These are phyloP conservation scores for Pammene aurita DNA, from an alignment of 2,888 invertebrate species.

Conservation along the genomic window DNA sequence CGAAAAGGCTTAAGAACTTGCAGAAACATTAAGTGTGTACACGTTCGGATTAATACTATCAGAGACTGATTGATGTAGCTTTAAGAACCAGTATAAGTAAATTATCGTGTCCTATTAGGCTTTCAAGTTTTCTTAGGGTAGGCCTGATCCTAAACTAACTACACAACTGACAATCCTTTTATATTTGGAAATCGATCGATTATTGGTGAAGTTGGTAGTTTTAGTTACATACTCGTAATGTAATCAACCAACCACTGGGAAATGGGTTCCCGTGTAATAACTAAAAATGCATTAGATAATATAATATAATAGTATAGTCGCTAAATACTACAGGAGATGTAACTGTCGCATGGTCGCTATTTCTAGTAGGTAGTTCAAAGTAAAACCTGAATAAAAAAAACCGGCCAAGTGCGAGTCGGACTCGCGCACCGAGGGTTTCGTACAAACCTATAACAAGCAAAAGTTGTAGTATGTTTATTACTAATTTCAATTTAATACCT, in stretches of 20 bases:
- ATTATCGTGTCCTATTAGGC: not conserved
- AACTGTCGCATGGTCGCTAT: not conserved
- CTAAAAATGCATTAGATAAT: too few species aligned
- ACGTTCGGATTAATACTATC: not conserved
- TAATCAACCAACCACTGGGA: too few species aligned
- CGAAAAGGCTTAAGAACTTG: slow-evolving; percentile 27
- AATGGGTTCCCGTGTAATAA: too few species aligned
- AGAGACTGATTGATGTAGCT: slow-evolving; percentile 2
- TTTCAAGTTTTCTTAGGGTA: slow-evolving; percentile 2
- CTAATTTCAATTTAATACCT: too few species aligned
- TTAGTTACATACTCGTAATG: too few species aligned
- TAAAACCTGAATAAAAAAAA: slow-evolving; percentile 15
- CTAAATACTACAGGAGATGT: not conserved
- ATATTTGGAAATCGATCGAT: too few species aligned
- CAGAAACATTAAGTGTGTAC: not conserved
- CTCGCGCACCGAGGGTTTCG: too few species aligned
- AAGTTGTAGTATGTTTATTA: too few species aligned
- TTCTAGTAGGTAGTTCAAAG: slow-evolving; percentile 1
- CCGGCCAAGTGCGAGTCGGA: too few species aligned
- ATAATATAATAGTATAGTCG: not conserved
- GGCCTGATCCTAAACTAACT: not conserved
- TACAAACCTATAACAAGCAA: too few species aligned
- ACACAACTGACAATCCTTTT: too few species aligned
- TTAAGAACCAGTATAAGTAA: not conserved
- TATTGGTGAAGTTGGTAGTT: not conserved